Evolutionary conservation across 1,140 invertebrate genomes (phyloP).

Genomic region (Drosophila ananassae): DNA sequence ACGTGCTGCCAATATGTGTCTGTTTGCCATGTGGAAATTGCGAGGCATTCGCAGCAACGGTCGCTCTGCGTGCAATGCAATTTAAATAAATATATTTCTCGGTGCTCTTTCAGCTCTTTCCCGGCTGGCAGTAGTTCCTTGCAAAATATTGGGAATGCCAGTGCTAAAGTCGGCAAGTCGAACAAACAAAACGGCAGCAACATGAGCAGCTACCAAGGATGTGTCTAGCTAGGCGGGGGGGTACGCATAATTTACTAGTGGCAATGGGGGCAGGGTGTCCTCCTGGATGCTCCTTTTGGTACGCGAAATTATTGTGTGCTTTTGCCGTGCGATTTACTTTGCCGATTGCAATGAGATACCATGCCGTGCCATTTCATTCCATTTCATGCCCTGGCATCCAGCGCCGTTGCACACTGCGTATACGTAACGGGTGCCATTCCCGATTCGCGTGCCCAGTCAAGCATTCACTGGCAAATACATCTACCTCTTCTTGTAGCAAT

Average conservation of each 20-base stretch:
- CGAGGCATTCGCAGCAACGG: conserved; percentile 47
- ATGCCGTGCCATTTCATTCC: conserved; percentile 30
- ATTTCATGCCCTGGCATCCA: not conserved
- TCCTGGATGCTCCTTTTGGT: conserved; percentile 26
- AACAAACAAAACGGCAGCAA: conserved; percentile 55
- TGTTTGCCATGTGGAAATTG: conserved; percentile 58
- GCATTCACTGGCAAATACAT: conserved; percentile 56
- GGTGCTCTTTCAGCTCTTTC: conserved; percentile 34
- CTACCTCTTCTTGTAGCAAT: conserved; percentile 44
- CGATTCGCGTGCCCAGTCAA: conserved; percentile 57
- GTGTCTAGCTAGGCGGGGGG: conserved; percentile 16
- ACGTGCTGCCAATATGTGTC: conserved; percentile 62
- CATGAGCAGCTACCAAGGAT: conserved; percentile 21
- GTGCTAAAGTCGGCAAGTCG: conserved; percentile 63
- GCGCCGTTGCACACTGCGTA: conserved; percentile 57
- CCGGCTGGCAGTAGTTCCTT: conserved; percentile 3
- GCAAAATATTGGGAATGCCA: conserved; percentile 46
- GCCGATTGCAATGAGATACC: conserved; percentile 67
- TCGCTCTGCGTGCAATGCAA: conserved; percentile 53
- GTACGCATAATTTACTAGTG: conserved; percentile 72
- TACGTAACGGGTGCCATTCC: conserved; percentile 51
- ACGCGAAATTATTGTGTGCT: conserved; percentile 64
- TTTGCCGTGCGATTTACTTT: conserved; percentile 73
- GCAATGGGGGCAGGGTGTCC: conserved; percentile 10
- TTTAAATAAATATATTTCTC: conserved; percentile 80